Conservation (phyloP, 2,113 vertebrate genomes). For the Rousettus leschenaultii region DNA sequence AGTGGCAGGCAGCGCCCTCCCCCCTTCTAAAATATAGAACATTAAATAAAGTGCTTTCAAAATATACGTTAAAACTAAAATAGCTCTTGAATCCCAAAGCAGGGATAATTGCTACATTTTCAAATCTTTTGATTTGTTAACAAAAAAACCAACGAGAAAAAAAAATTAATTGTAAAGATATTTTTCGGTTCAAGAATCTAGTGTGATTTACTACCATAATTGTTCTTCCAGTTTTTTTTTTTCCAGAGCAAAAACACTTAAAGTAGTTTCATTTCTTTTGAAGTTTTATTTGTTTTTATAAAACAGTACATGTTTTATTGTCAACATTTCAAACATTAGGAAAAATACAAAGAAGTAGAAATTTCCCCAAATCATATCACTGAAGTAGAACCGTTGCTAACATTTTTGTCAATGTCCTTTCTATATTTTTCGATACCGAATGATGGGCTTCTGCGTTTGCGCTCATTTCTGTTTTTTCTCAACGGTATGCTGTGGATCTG, state of each 20-base stretch:
- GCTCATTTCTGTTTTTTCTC: neutral
- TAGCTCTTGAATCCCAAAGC: neutral
- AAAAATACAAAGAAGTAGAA: neutral
- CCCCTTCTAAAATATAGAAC: neutral
- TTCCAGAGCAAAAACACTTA: neutral
- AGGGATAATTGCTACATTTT: neutral
- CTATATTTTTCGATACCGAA: neutral
- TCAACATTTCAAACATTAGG: neutral
- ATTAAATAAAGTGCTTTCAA: neutral
- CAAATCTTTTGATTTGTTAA: neutral
- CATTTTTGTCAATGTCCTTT: neutral
- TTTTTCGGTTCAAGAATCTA: constrained; percentile 22
- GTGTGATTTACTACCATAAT: neutral
- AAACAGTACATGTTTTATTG: neutral
- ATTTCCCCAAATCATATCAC: no score
- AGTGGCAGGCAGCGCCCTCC: neutral
- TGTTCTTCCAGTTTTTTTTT: neutral
- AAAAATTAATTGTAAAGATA: neutral
- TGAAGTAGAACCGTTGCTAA: neutral
- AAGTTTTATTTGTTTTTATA: neutral
- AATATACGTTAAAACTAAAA: neutral
- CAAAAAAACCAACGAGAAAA: neutral
- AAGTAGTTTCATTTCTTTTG: neutral
- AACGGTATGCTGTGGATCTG: neutral
- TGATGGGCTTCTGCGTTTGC: neutral